Evolutionary conservation across 2,113 vertebrate species (phyloP), one percentile per base, ranked within the genome.

Genomic region (Mormoops blainvillei): DNA sequence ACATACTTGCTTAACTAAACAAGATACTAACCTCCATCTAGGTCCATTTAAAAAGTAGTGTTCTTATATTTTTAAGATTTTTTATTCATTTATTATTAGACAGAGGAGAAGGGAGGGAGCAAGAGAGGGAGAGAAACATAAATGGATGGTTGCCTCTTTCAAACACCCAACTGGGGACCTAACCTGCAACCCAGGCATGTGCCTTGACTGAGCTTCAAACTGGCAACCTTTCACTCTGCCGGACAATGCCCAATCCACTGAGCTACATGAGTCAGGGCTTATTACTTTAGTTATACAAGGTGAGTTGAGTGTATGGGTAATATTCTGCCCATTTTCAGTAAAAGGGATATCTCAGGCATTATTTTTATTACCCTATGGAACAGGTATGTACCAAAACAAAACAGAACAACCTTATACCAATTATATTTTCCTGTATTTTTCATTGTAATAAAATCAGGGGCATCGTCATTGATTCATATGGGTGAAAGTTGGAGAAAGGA

Each of bases 1-100:
- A 15, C 0, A 5, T 84, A 82, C 43, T n/a, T 97, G n/a, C 56
- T 94, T 97, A 93, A 63, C 82, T 93, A 90, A 90, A 31, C 4
- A 50, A 68, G 26, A 54, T 7, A 56, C 12, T 89, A 1, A 70
- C 54, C 1, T 43, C 58, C 5, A 19, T 1, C 4, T 31, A 13
- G 0, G 61, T 18, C 26, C 12, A 18, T 84, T 97, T 82, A 56
- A 67, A 96, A 90, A 81, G 20, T n/a, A 71, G 16, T 61, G 7
- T 71, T 90, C 38, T 71, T 26, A 13, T 48, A n/a, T 48, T 48
- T 48, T 48, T 48, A 48, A 48, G 12, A 48, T 6, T 8, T 48
- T 48, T 48, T 48, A 48, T 48, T 48, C 12, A 48, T 48, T 48
- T n/a, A 48, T 48, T 48, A 8, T 12, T 48, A 48, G 48, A 48